These are phyloP conservation scores for Clamator glandarius DNA, from an alignment of 2,797 vertebrate genomes.

Conservation along the genomic window DNA sequence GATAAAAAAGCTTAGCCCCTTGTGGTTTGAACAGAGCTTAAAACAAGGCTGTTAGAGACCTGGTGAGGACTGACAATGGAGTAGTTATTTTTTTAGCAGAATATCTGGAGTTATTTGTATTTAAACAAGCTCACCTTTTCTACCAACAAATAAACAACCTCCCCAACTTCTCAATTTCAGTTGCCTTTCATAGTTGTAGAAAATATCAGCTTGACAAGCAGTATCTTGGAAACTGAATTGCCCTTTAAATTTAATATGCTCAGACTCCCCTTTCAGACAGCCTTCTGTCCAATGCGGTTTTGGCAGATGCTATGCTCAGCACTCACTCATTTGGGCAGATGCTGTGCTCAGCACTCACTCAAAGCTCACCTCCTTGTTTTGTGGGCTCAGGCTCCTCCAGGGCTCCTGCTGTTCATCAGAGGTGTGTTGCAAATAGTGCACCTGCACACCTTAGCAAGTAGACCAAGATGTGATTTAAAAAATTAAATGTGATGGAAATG, in stretches of 20 bases:
- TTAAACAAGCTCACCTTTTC: slow-evolving; percentile 7
- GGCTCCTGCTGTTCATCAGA: not conserved
- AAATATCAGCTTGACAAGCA: slow-evolving; percentile 34
- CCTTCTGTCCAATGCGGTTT: slow-evolving; percentile 4
- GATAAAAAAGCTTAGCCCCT: not conserved
- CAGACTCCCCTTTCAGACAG: not conserved
- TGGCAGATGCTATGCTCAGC: not conserved
- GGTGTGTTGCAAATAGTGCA: not conserved
- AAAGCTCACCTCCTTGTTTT: not conserved
- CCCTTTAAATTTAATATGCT: slow-evolving; percentile 52
- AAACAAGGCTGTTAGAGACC: not conserved
- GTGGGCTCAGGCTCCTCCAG: not conserved
- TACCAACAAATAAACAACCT: not conserved
- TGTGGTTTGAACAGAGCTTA: not conserved
- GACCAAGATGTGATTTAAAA: not conserved
- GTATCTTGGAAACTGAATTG: slow-evolving; percentile 55
- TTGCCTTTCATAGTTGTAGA: not conserved
- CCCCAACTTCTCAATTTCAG: not conserved
- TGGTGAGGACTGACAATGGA: not conserved
- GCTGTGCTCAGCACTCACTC: not conserved
- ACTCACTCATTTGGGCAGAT: not conserved
- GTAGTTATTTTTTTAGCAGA: not conserved
- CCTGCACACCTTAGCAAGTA: not conserved
- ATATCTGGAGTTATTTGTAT: not conserved
- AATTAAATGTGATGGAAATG: not conserved